Conservation (phyloP, 1,140 invertebrate species). For the Aphelenchoides fujianensis region DNA sequence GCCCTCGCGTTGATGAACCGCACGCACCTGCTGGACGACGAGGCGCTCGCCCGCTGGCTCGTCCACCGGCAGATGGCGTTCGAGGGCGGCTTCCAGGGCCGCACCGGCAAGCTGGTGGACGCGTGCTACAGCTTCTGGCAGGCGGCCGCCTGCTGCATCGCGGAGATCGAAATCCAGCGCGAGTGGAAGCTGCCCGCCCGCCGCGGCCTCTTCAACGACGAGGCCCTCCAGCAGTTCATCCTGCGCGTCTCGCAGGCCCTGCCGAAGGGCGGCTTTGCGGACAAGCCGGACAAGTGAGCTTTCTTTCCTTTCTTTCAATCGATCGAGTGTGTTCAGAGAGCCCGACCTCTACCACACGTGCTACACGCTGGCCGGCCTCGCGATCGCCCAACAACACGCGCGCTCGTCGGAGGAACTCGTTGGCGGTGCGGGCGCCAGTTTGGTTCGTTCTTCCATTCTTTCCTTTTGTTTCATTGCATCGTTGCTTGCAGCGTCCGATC, state of each 20-base stretch:
- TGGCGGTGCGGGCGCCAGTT: not conserved
- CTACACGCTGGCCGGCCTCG: constrained; percentile 19
- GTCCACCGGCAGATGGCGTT: constrained; percentile 63
- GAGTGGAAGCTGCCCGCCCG: not conserved
- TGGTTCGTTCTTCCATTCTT: not conserved
- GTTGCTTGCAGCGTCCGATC: constrained; percentile 17
- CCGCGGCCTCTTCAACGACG: constrained; percentile 34
- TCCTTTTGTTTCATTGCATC: not conserved
- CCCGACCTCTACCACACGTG: constrained; percentile 52
- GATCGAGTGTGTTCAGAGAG: constrained; percentile 22
- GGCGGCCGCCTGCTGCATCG: constrained; percentile 77
- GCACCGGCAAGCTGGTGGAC: constrained; percentile 97
- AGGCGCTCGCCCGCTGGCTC: constrained; percentile 61
- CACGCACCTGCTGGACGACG: constrained; percentile 27
- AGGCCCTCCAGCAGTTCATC: constrained; percentile 87
- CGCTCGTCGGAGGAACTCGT: not conserved
- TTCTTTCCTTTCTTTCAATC: not conserved
- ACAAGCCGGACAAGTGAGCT: constrained; percentile 89
- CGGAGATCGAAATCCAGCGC: constrained; percentile 33
- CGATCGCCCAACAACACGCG: constrained; percentile 27
- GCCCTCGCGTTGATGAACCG: constrained; percentile 75
- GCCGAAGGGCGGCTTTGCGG: constrained; percentile 81
- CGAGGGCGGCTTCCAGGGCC: constrained; percentile 67
- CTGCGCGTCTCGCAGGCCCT: constrained; percentile 83
- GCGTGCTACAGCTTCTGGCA: constrained; percentile 99